Evolutionary conservation across 2,113 vertebrate species (phyloP), one percentile per base, ranked within the genome.

Genomic region (Tonatia bakeri): DNA sequence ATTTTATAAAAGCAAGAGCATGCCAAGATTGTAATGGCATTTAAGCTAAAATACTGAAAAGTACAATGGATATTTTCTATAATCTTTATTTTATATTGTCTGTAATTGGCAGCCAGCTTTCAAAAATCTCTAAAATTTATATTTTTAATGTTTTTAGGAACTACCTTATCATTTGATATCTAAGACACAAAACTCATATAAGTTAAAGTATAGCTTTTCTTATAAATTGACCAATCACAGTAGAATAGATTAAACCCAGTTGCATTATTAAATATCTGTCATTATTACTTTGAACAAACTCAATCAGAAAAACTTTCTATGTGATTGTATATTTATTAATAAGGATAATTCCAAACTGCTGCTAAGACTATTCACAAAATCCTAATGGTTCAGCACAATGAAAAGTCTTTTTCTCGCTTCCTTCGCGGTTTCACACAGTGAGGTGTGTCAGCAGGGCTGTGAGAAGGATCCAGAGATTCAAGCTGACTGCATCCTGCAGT

Each of bases 1-100:
- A 93, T 80, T 95, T 96, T 56, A 95, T 79, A 73, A 14, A 72
- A n/a, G 31, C 47, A 89, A 96, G n/a, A 52, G 7, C 31, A 86
- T 83, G 83, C 75, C 50, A 80, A 95, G 77, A 87, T 79, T 94
- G 28, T 26, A 91, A 88, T 88, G 54, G 52, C 2, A 14, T 43
- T 75, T 47, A 91, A 73, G 26, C 36, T 1, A 64, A 95, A 95
- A 90, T 91, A 86, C 7, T 94, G 77, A 82, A 79, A 45, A 67
- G 3, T 36, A 40, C 17, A 69, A 50, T 45, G 17, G 52, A 40
- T 93, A 28, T 87, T 90, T 64, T 72, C 97, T 77, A 36, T 50
- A 70, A 70, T 4, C 65, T 80, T 56, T 72, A 24, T 86, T 91
- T 89, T 43, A 45, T 61, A 88, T 81, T 86, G 45, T 43, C 80